Percentiles rank a stretch among this genome's conserved stretches.
phyloP scores from a whole-genome alignment of 2,888 invertebrate species.

The Drosophila kanekoi region DNA sequence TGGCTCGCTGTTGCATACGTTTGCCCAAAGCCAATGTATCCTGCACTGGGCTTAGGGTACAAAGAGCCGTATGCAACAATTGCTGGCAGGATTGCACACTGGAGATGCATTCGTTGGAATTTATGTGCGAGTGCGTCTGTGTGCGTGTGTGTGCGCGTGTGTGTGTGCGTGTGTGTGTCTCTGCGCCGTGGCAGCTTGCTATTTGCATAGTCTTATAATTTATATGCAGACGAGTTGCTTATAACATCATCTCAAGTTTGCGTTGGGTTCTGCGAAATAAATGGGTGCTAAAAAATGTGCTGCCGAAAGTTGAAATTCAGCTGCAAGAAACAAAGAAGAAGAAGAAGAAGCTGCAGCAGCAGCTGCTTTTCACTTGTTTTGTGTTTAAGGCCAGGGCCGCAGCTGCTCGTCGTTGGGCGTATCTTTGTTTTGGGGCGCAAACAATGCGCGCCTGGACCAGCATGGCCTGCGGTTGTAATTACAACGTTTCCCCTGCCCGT shows the following conservation, averaged over 20 bases:
- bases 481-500: constrained; percentile 56
- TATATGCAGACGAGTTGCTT: constrained; percentile 50
- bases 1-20: too few species aligned
- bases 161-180: not conserved
- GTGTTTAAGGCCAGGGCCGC: constrained; percentile 63
- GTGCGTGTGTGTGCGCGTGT: not conserved
- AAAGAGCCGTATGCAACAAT: constrained; percentile 17
- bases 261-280: constrained; percentile 19
- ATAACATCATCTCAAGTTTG: constrained; percentile 27
- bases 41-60: not conserved
- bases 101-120: constrained; percentile 23
- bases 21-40: too few species aligned
- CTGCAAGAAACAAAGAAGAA: constrained; percentile 7
- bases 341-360: constrained; percentile 3
- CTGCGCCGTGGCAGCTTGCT: constrained; percentile 18
- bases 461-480: constrained; percentile 67
- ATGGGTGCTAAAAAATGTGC: constrained; percentile 7
- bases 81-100: constrained; percentile 14
- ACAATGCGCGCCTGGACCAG: constrained; percentile 39
- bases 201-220: constrained; percentile 50
- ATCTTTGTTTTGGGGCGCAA: constrained; percentile 38
- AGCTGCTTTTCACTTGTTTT: constrained; percentile 23
- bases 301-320: constrained; percentile 18
- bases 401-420: not conserved
- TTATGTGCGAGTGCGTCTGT: constrained; percentile 13